A percentile compares a stretch with the other conserved stretches of the same genome.
phyloP scores from a whole-genome alignment of 2,888 invertebrate genomes.

The Drosophila cracens region DNA sequence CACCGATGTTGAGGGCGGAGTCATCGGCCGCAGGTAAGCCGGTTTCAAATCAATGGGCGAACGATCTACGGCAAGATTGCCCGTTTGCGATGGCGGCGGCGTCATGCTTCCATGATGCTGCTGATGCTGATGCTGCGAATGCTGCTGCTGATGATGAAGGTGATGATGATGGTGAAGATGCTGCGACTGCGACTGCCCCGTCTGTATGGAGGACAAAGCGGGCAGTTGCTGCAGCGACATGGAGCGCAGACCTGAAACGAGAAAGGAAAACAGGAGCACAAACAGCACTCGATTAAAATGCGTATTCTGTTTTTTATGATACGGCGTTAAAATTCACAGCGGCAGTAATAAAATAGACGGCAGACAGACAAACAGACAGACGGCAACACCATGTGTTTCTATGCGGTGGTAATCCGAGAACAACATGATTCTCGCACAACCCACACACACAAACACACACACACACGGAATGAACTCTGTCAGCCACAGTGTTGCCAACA shows the following conservation, averaged over 20 bases:
- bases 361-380: conserved; percentile 8
- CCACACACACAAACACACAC: not conserved
- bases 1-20: conserved; percentile 77
- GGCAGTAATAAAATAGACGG: conserved; percentile 50
- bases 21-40: conserved; percentile 80
- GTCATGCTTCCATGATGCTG: conserved; percentile 73
- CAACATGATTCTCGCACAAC: conserved; percentile 17
- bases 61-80: conserved; percentile 65
- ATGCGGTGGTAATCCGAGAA: conserved; percentile 57
- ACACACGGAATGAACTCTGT: conserved; percentile 20
- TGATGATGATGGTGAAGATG: conserved; percentile 61
- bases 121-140: conserved; percentile 48
- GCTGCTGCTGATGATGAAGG: conserved; percentile 18
- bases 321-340: conserved; percentile 71
- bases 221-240: conserved; percentile 81
- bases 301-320: conserved; percentile 56
- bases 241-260: conserved; percentile 80
- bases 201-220: conserved; percentile 59
- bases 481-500: conserved; percentile 10
- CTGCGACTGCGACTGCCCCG: conserved; percentile 49
- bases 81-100: conserved; percentile 75
- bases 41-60: conserved; percentile 83
- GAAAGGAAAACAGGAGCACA: conserved; percentile 14
- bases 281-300: conserved; percentile 55
- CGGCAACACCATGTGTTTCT: conserved; percentile 51